Percentiles rank a stretch among this genome's conserved stretches.
Evolutionary conservation across 2,113 vertebrate species (phyloP).

Genomic region (Podiceps cristatus): DNA sequence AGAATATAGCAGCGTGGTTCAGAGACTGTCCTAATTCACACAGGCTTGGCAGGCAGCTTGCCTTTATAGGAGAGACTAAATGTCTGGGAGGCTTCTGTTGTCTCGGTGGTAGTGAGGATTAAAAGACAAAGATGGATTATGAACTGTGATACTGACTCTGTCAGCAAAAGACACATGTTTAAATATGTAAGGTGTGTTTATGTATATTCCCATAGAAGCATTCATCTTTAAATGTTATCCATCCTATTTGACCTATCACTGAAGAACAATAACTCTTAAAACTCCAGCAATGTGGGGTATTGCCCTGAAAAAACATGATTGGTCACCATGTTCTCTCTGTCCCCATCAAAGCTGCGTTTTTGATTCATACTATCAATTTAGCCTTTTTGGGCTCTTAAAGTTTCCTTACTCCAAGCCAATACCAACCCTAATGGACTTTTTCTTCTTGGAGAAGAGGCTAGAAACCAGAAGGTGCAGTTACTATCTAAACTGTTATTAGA

Average conservation of each 20-base stretch:
- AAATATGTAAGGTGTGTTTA: background rate
- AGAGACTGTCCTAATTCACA: background rate
- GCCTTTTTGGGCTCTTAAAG: background rate
- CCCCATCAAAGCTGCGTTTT: background rate
- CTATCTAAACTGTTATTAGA: background rate
- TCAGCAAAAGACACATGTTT: background rate
- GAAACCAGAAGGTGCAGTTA: background rate
- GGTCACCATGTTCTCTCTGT: background rate
- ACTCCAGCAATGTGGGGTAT: background rate
- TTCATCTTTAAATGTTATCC: background rate
- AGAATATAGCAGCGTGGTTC: accelerated
- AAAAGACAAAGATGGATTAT: background rate
- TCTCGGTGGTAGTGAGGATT: background rate
- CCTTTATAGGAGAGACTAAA: background rate
- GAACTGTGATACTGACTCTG: background rate
- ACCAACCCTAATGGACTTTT: background rate
- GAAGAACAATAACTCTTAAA: background rate
- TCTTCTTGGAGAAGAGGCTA: background rate
- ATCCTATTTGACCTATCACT: background rate
- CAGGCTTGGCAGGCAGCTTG: background rate
- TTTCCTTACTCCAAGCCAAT: background rate
- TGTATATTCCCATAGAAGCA: background rate
- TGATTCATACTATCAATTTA: background rate
- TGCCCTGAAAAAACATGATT: background rate
- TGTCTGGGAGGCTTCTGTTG: background rate